Evolutionary conservation across 1,140 invertebrate species (phyloP).

Genomic region (Cylas formicarius): DNA sequence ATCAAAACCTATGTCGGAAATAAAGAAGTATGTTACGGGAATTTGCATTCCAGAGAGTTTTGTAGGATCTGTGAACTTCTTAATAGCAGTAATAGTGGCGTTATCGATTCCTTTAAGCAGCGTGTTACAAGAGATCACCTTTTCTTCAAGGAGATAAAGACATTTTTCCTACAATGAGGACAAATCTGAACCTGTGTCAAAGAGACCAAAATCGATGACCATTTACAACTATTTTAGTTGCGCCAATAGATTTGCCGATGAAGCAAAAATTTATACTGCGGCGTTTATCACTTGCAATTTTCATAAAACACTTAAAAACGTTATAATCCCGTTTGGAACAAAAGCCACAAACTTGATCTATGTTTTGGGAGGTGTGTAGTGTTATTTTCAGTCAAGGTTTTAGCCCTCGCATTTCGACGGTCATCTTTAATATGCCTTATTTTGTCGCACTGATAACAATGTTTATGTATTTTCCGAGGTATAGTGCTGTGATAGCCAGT

Average conservation of each 20-base stretch:
- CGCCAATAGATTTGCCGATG: not conserved
- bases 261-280: not conserved
- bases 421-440: not conserved
- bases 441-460: no score
- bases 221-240: not conserved
- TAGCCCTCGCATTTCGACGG: not conserved
- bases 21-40: no score
- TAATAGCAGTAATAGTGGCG: not conserved
- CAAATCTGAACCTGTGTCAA: not conserved
- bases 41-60: not conserved
- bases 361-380: no score
- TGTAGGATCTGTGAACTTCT: not conserved
- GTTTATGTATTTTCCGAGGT: no score
- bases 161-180: no score
- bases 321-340: slow-evolving; percentile 1
- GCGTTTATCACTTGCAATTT: not conserved
- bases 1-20: slow-evolving; percentile 3
- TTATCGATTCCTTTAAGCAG: not conserved
- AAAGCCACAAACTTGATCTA: slow-evolving; percentile 8
- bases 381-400: no score
- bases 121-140: not conserved
- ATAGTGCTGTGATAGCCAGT: not conserved
- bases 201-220: not conserved
- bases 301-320: not conserved
- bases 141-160: not conserved